Percentiles rank a stretch among this genome's conserved stretches.
These are phyloP conservation scores for Mythimna impura DNA, from an alignment of 2,888 invertebrate genomes.

Conservation along the genomic window DNA sequence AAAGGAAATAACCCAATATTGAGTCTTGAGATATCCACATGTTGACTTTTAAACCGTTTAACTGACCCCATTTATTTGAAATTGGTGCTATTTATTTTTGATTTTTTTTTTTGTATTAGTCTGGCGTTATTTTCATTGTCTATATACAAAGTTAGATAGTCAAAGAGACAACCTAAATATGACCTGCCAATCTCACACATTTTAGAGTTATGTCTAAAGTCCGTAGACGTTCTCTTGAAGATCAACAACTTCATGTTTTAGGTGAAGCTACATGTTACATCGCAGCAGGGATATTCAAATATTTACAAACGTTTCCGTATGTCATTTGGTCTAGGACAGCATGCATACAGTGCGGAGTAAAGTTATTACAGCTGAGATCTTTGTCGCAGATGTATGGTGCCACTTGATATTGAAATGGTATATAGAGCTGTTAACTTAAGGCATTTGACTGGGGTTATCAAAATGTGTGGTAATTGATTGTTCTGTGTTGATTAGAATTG, in stretches of 20 bases:
- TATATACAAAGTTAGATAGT: no score
- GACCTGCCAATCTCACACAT: no score
- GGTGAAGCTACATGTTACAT: neutral
- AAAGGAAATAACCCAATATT: no score
- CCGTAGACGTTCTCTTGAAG: neutral
- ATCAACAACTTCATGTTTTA: neutral
- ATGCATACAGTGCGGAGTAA: constrained; percentile 54
- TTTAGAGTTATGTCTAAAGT: no score
- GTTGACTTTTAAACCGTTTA: no score
- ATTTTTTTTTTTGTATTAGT: no score
- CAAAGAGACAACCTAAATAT: no score
- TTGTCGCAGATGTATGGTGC: constrained; percentile 48
- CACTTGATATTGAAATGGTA: constrained; percentile 29
- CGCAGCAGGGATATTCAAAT: neutral
- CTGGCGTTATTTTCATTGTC: no score
- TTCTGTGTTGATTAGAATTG: neutral
- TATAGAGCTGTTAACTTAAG: constrained; percentile 15
- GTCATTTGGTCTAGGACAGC: constrained; percentile 29
- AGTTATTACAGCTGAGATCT: constrained; percentile 58
- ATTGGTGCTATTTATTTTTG: no score
- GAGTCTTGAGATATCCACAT: no score
- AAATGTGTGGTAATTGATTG: neutral
- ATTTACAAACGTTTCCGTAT: neutral
- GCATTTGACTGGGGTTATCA: neutral
- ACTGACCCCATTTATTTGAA: no score